Percentiles rank a stretch among this genome's conserved stretches.
Evolutionary conservation across 2,888 invertebrate genomes (phyloP).

Genomic region (Sphinx pinastri): DNA sequence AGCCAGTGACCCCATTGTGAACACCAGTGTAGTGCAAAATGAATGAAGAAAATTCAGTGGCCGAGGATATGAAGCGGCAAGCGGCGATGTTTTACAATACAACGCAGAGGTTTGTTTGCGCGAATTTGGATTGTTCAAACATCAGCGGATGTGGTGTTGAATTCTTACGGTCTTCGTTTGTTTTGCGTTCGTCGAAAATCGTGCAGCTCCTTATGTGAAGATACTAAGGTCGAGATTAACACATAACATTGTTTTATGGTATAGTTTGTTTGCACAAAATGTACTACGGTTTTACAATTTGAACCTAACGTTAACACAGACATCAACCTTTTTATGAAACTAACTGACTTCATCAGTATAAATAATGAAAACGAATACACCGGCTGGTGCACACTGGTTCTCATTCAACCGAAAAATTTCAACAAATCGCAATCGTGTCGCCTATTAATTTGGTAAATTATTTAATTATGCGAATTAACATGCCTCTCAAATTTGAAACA

Average conservation of each 20-base stretch:
- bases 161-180: slow-evolving; percentile 5
- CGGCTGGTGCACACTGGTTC: not conserved
- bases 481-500: slow-evolving; percentile 8
- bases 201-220: not conserved
- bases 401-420: slow-evolving; percentile 6
- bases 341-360: slow-evolving; percentile 1
- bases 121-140: slow-evolving; percentile 41
- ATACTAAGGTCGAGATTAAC: slow-evolving; percentile 5
- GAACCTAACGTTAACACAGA: not conserved
- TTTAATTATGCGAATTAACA: not conserved
- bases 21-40: slow-evolving; percentile 49
- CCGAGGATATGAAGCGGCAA: slow-evolving; percentile 75
- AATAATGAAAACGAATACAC: not conserved
- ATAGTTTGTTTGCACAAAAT: not conserved
- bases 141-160: slow-evolving; percentile 44
- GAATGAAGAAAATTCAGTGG: slow-evolving; percentile 73
- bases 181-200: not conserved
- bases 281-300: not conserved
- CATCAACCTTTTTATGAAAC: not conserved
- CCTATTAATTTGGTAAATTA: not conserved
- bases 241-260: not conserved
- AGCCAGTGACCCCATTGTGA: slow-evolving; percentile 46
- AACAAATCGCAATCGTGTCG: not conserved
- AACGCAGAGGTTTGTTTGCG: slow-evolving; percentile 69
- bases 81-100: slow-evolving; percentile 80